Evolutionary conservation across 2,797 vertebrate species (phyloP), one percentile per base, ranked within the genome.

Genomic region (Pangasius mekongensis): DNA sequence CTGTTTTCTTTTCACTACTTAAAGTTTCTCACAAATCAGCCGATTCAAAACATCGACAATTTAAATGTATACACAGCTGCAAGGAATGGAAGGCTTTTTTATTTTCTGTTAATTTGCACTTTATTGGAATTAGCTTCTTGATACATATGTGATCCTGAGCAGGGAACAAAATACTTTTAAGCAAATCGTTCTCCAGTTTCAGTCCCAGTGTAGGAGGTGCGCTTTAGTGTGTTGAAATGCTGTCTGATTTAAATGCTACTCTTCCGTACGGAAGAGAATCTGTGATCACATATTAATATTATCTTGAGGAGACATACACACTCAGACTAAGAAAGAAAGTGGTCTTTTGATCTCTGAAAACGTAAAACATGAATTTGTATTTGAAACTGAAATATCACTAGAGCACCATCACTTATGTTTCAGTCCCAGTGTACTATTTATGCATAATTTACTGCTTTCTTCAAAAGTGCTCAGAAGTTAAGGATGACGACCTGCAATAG

Each of bases 111-210:
- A 16, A 33, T 33, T 56, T 78, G 76, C 78, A 81, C 20, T 83
- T 52, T 7, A 13, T 84, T 67, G 33, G 33, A 67, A 83, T 83
- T n/a, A 66, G 39, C 27, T 30, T 43, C 36, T 64, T 18, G 58
- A 62, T 47, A 47, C 36, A n/a, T 47, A 62, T 43, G 60, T 47
- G 60, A 83, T 64, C 39, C 58, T n/a, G 43, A 66, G n/a, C 7
- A n/a, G 39, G 58, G 27, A 83, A 64, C 24, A 4, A 83, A 83
- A 64, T 47, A 83, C 36, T 66, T 30, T 9, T 82, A 82, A 82
- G 62, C 54, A 39, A 60, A 62, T 14, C 4, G 6, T 39, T 62
- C 56, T 60, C 16, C 77, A 56, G n/a, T 20, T 33, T 33, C 6
- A 18, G 52, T 36, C 30, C 54, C 77, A 13, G 18, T 22, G 54